Evolutionary conservation across 2,888 invertebrate species (phyloP), one percentile per base, ranked within the genome.

Genomic region (Limnephilus auricula): DNA sequence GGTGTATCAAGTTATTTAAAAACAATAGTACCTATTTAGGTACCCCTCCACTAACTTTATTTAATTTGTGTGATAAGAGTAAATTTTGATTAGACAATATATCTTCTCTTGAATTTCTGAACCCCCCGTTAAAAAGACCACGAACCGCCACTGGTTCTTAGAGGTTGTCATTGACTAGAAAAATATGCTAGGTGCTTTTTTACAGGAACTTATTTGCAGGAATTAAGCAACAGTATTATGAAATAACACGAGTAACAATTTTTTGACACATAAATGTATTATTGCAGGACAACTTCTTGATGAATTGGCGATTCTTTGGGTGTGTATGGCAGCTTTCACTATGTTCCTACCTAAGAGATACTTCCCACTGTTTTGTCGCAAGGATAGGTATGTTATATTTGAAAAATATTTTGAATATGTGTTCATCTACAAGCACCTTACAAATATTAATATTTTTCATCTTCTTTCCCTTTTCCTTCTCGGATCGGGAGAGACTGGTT

Each of bases 251-350:
- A 25, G 2, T 25, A 65, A 65, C 65, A 65, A 65, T 25, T 25
- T 65, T 65, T 65, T 65, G 9, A 65, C 25, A 65, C 9, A 5
- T 25, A 65, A 6, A 25, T 65, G 25, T 65, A 65, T 65, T n/a
- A 25, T 92, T 95, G 91, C 93, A 96, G 98, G 98, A 40, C 98
- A 98, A 95, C 95, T 98, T 65, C 94, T 98, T 91, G 98, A 98
- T 95, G 98, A 98, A 94, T 95, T 98, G 93, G 97, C 98, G 84
- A 98, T 98, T 94, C 94, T 98, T 85, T 98, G 98, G 98, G 97
- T 98, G 2, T 97, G 97, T 93, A 97, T 98, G 96, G 97, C 97
- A 34, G 97, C 97, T 9, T 97, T 98, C 94, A 97, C 97, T 78
- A 96, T 98, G 95, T 98, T 98, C 95, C 96, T 97, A 91, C 98